phyloP scores from a whole-genome alignment of 1,140 invertebrate genomes.

The Odontomachus brunneus region DNA sequence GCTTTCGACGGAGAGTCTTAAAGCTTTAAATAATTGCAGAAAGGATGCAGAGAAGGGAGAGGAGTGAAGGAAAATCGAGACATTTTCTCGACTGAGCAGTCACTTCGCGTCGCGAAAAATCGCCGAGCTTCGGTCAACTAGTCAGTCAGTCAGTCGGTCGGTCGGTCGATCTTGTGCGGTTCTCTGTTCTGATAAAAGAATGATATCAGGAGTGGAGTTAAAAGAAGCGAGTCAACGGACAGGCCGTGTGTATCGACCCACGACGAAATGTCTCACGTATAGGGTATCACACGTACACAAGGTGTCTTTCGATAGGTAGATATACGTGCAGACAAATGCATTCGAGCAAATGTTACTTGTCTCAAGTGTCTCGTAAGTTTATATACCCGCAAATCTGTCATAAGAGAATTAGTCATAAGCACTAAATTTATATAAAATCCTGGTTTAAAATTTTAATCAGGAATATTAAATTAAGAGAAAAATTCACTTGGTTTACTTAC shows the following conservation, averaged over 20 bases:
- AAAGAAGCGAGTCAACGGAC: neutral
- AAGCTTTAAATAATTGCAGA: conserved; percentile 28
- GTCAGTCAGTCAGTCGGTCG: neutral
- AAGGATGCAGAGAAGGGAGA: neutral
- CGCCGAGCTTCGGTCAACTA: neutral
- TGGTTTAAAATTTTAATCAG: no score
- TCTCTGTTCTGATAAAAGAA: neutral
- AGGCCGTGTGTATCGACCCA: no score
- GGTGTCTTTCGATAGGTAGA: no score
- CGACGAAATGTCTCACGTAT: neutral
- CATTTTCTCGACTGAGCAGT: conserved; percentile 9
- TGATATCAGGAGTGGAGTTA: neutral
- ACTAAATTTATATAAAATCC: no score
- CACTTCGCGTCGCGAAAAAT: neutral
- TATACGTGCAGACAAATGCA: no score
- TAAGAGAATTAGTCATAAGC: no score
- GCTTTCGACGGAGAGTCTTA: neutral
- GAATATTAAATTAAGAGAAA: no score
- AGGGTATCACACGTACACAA: no score
- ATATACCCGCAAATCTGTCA: no score
- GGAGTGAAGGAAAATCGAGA: conserved; percentile 12
- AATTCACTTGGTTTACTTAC: no score
- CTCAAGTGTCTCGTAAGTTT: no score
- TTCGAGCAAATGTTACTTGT: no score
- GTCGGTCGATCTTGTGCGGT: neutral